Conservation (phyloP, 2,113 vertebrate genomes). For the Climacteris rufus region DNA sequence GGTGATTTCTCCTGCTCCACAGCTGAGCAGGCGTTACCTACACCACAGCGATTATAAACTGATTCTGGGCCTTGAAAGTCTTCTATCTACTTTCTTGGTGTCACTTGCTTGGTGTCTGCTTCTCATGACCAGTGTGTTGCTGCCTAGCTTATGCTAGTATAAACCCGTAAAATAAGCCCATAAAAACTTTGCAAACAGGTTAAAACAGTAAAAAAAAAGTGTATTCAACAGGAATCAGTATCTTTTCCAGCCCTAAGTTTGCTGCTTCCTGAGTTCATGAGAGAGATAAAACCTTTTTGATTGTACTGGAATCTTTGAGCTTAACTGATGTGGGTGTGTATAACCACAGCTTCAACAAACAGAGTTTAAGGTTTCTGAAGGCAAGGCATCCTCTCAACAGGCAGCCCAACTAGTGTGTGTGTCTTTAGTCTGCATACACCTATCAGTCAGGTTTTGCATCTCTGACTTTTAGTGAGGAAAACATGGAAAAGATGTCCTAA, state of each 20-base stretch:
- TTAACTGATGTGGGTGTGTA: background rate
- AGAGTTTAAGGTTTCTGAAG: background rate
- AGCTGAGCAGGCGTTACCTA: fast-evolving
- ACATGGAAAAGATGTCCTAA: background rate
- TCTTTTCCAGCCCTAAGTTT: background rate
- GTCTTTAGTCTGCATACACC: background rate
- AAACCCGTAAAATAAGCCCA: background rate
- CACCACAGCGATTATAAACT: background rate
- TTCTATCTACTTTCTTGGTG: background rate
- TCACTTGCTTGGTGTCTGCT: background rate
- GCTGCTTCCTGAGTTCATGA: background rate
- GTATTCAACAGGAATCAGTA: background rate
- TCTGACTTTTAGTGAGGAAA: background rate
- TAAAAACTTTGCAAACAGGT: background rate
- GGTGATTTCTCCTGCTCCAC: background rate
- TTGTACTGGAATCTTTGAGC: background rate
- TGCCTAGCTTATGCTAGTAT: background rate
- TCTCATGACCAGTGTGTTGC: background rate
- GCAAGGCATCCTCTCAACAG: background rate
- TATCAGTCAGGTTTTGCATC: background rate
- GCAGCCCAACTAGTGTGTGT: background rate
- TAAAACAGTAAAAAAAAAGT: background rate
- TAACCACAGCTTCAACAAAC: background rate
- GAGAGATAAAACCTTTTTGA: background rate
- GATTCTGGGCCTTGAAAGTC: background rate